Evolutionary conservation across 2,797 vertebrate genomes (phyloP), one percentile per base, ranked within the genome.

Genomic region (Rhodeus uyekii): DNA sequence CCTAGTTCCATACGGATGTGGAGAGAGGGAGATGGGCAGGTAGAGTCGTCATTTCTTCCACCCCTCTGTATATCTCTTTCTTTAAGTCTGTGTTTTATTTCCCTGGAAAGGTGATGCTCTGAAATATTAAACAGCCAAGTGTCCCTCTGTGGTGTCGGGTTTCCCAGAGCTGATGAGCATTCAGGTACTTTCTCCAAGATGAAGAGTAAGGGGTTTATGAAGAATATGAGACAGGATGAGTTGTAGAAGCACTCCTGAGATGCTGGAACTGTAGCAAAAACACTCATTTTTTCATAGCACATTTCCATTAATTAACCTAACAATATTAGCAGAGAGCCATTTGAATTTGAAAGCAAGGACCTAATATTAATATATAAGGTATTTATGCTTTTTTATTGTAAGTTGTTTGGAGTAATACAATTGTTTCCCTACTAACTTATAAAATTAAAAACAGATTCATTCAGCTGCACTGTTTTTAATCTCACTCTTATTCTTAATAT

Each of bases 111-210:
- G 65, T 74, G 55, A 84, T 22, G 38, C 71, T 36, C 8, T 84
- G 29, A 83, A 78, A 81, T 50, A 75, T 78, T 81, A 73, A 73
- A 80, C 19, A 61, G 67, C 36, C 34, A n/a, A 64, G 74, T 74
- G 80, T 42, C 65, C 50, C 64, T 65, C 69, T 74, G n/a, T n/a
- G 61, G 46, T 85, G 38, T 75, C 10, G 55, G 34, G 75, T 81
- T 76, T 73, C 84, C 67, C 73, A 80, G 46, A 83, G 77, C 63
- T 60, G 24, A 48, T 69, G 80, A 80, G 67, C 85, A 85, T 83
- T 77, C 74, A 36, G 39, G 83, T 85, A 83, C 75, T 85, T 81
- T 85, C 75, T 81, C 72, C 63, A 79, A 65, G 69, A 79, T 64
- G 48, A 71, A 67, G 38, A 68, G 72, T 61, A 50, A n/a, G 32